Evolutionary conservation across 2,797 vertebrate genomes (phyloP).

Genomic region (Chromis chromis): DNA sequence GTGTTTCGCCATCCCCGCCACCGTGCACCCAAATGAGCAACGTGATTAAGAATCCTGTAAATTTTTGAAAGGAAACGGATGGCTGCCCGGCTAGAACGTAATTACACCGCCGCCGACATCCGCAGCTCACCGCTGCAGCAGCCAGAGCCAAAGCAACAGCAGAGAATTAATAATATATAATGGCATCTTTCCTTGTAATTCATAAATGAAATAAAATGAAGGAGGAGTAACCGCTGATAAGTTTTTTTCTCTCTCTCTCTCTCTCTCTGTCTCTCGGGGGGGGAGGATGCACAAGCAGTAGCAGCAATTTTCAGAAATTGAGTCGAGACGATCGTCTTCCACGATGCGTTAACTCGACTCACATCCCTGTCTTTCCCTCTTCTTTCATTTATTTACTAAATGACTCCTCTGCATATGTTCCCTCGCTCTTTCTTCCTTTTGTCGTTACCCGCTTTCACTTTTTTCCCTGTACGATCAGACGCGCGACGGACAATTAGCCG

Average conservation of each 20-base stretch:
- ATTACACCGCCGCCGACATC: conserved; percentile 97
- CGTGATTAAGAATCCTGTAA: conserved; percentile 99
- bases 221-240: conserved; percentile 91
- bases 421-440: conserved; percentile 30
- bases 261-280: conserved; percentile 2
- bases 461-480: conserved; percentile 55
- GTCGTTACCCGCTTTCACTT: conserved; percentile 57
- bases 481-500: conserved; percentile 69
- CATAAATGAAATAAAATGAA: conserved; percentile 98
- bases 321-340: conserved; percentile 90
- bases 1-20: conserved; percentile 93
- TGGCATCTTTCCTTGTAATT: conserved; percentile 97
- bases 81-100: conserved; percentile 99
- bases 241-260: conserved; percentile 81
- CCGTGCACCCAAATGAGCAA: conserved; percentile 94
- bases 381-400: conserved; percentile 71
- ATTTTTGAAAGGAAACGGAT: conserved; percentile 99
- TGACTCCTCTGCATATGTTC: conserved; percentile 60
- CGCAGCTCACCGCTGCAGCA: conserved; percentile 83
- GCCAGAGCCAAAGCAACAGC: conserved; percentile 91
- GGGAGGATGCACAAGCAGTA: neutral
- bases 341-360: conserved; percentile 84
- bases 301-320: conserved; percentile 88
- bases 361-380: conserved; percentile 21
- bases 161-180: conserved; percentile 99